Percentiles rank a stretch among this genome's conserved stretches.
Conservation (phyloP, 2,797 vertebrate species). For the Eutrigla gurnardus region DNA sequence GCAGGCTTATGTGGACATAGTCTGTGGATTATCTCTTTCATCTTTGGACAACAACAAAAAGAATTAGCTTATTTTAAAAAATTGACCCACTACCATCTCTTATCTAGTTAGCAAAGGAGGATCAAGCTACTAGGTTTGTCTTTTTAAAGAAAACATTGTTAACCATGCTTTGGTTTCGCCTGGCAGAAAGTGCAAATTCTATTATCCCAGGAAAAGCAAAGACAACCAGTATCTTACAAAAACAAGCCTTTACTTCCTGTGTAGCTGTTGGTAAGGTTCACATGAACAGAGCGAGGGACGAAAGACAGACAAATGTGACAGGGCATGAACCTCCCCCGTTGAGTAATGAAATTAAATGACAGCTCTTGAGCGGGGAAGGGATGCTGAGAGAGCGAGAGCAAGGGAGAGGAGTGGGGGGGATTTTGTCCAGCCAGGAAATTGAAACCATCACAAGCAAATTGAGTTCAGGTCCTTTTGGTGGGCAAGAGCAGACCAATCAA, state of each 20-base stretch:
- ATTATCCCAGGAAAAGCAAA: slow-evolving; percentile 47
- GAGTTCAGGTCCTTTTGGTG: slow-evolving; percentile 89
- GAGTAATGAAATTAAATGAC: slow-evolving; percentile 87
- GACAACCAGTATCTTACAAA: slow-evolving; percentile 46
- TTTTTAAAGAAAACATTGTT: slow-evolving; percentile 29
- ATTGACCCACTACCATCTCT: slow-evolving; percentile 26
- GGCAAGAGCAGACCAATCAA: slow-evolving; percentile 88
- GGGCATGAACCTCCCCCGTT: slow-evolving; percentile 73
- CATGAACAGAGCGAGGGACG: slow-evolving; percentile 41
- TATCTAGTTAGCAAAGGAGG: slow-evolving; percentile 40
- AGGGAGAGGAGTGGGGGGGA: slow-evolving; percentile 62
- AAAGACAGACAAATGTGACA: slow-evolving; percentile 71
- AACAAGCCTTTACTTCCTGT: slow-evolving; percentile 35
- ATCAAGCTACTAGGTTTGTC: slow-evolving; percentile 22
- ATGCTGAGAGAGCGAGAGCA: slow-evolving; percentile 53
- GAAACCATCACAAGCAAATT: slow-evolving; percentile 89
- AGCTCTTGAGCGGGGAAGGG: slow-evolving; percentile 75
- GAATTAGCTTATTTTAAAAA: slow-evolving; percentile 36
- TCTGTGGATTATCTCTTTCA: slow-evolving; percentile 49
- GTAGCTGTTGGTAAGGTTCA: slow-evolving; percentile 40
- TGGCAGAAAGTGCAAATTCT: slow-evolving; percentile 50
- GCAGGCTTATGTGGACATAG: slow-evolving; percentile 9
- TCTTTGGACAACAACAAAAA: slow-evolving; percentile 35
- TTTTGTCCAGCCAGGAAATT: slow-evolving; percentile 86
- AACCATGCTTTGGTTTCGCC: slow-evolving; percentile 27